Evolutionary conservation across 2,797 vertebrate genomes (phyloP).

Genomic region (Coluber constrictor): DNA sequence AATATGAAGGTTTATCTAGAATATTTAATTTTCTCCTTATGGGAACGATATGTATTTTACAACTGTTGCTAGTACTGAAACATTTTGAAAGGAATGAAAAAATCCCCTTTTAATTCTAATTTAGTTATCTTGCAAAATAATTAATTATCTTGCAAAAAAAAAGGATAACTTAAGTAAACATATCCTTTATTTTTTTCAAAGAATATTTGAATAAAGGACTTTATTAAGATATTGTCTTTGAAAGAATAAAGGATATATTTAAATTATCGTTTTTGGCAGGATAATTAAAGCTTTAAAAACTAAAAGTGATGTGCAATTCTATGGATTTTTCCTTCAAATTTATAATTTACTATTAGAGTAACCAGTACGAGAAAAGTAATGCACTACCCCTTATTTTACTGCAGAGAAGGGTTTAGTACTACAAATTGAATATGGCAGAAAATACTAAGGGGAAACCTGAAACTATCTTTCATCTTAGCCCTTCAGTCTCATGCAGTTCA

Average conservation of each 20-base stretch:
- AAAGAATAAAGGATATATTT: background rate
- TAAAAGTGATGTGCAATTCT: background rate
- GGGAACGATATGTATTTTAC: background rate
- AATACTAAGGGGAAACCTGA: background rate
- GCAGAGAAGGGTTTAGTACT: background rate
- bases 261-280: background rate
- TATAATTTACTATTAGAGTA: background rate
- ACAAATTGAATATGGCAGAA: background rate
- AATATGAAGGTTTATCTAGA: conserved; percentile 20
- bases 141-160: background rate
- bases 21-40: background rate
- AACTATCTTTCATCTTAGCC: background rate
- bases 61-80: background rate
- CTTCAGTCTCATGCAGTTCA: background rate
- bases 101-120: background rate
- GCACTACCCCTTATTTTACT: background rate
- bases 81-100: background rate
- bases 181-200: background rate
- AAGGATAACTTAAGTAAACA: background rate
- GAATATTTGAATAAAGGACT: background rate
- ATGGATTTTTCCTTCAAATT: background rate
- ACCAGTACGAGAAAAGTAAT: background rate
- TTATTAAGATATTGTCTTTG: background rate
- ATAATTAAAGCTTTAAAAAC: background rate
- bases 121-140: background rate